Base-by-base conservation (phyloP, 2,113 vertebrate species). In the Odocoileus virginianus region DNA sequence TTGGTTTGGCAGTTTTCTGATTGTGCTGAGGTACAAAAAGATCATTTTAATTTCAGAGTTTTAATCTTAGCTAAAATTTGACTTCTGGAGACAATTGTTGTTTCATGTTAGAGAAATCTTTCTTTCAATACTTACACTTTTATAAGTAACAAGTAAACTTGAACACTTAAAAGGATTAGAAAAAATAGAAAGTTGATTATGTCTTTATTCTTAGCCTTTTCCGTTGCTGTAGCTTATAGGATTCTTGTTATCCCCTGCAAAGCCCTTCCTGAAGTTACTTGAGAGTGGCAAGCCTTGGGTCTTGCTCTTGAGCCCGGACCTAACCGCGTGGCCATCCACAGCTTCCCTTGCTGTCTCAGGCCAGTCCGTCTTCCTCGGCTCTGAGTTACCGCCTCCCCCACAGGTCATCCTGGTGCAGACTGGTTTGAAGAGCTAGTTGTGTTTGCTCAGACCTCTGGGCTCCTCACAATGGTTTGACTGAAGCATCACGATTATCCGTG, bases 21-120 rank as follows among this genome's bases (percentile, higher is more conserved):
- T 50, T 84, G 16, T 33, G 45, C 50, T 2, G 0, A 81, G 87
- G 45, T 64, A 71, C 45, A 55, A 58, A 89, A 93, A 50, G 58
- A 57, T 92, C 47, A 91, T 78, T 92, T 30, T 54, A 81, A 52
- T 88, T 92, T 87, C 40, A 52, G 87, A 45, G 52, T 84, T 97
- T 95, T 94, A 83, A n/a, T 87, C 25, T 84, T 28, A 90, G 74
- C 13, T 90, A 54, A 95, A 89, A 81, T 89, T 93, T 97, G 43
- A 61, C 87, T 95, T 95, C 33, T 64, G n/a, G 27, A 88, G 40
- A 54, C 1, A 40, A 6, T 92, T 47, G 12, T 61, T 93, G 52
- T 19, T 82, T 71, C 92, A 55, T 85, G 23, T 52, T 86, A 85
- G 58, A 43, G 27, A 76, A 96, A 30, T 78, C 54, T 57, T 89